These are phyloP conservation scores for Drosophila rufa DNA, from an alignment of 1,140 invertebrate species.

Conservation along the genomic window DNA sequence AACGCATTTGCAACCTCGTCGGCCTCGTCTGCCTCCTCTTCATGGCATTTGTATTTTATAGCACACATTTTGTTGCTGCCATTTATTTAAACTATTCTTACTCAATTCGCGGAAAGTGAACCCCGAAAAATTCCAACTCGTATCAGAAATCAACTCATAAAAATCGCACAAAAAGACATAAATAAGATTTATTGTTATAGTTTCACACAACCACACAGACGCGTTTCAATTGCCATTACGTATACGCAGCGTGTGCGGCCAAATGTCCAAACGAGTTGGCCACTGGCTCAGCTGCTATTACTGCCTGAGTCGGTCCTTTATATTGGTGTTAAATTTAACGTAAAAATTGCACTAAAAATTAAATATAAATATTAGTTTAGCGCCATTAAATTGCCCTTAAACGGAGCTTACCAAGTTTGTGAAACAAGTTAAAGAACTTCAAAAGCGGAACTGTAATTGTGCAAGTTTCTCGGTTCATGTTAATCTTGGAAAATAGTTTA, in stretches of 20 bases:
- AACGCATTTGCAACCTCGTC: constrained; percentile 65
- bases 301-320: constrained; percentile 20
- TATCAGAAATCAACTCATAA: constrained; percentile 77
- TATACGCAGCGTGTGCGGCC: constrained; percentile 55
- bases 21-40: neutral
- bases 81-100: constrained; percentile 79
- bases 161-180: constrained; percentile 81
- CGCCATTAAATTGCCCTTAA: constrained; percentile 48
- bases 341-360: constrained; percentile 72
- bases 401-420: constrained; percentile 4
- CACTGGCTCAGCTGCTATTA: constrained; percentile 23
- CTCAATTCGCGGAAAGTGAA: constrained; percentile 38
- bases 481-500: constrained; percentile 8
- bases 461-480: constrained; percentile 2
- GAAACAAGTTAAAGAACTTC: neutral
- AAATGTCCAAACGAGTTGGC: constrained; percentile 31
- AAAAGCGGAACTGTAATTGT: neutral
- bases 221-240: constrained; percentile 57
- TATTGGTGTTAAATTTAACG: constrained; percentile 71
- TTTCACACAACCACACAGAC: constrained; percentile 25
- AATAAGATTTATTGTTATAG: constrained; percentile 80
- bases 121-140: constrained; percentile 36
- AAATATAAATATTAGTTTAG: constrained; percentile 71
- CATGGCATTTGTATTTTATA: constrained; percentile 67
- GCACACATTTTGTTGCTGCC: constrained; percentile 41